Evolutionary conservation across 2,113 vertebrate genomes (phyloP), one percentile per base, ranked within the genome.

Genomic region (Zosterops pallidus): DNA sequence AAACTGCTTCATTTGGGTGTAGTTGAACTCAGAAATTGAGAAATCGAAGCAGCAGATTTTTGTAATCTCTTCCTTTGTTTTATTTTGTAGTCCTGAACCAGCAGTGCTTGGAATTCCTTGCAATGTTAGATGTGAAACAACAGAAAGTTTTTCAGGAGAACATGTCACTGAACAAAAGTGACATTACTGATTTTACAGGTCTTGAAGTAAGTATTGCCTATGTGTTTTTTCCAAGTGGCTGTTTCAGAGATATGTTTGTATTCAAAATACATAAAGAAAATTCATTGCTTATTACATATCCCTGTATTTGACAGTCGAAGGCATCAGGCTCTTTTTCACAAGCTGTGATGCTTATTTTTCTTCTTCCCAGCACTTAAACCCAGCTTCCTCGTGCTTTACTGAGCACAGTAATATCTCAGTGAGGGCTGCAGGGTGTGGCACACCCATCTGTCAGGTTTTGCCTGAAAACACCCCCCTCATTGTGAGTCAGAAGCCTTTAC

Each of bases 91-190:
- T 96, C 87, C 70, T 99, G 69, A 98, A 96, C 79, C 98, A 97
- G 65, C 98, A 98, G 92, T 98, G 97, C 88, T 92, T 98, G 95
- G 99, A 99, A 96, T 97, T 98, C 31, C 96, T 99, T 21, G 98
- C 98, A 46, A 97, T 99, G 98, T 96, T 99, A 16, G 98, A 98
- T 67, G 86, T 98, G 71, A 98, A 97, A 60, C 98, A 99, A 74
- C 98, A 98, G 97, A 98, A 97, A 65, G 89, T 94, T 59, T 97
- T 98, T 92, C 98, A 97, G 94, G 98, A 97, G 67, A 98, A 95
- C 31, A 88, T 96, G 82, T 97, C 90, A 9, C 88, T 96, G 11
- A 95, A 79, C 77, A 96, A 68, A 79, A 94, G 85, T 64, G 93
- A 78, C 52, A 92, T 97, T 39, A 96, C 96, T 69, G 98, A 99